Percentiles rank a stretch among this genome's conserved stretches.
phyloP scores from a whole-genome alignment of 2,888 invertebrate genomes.

The Morpho deidamia region DNA sequence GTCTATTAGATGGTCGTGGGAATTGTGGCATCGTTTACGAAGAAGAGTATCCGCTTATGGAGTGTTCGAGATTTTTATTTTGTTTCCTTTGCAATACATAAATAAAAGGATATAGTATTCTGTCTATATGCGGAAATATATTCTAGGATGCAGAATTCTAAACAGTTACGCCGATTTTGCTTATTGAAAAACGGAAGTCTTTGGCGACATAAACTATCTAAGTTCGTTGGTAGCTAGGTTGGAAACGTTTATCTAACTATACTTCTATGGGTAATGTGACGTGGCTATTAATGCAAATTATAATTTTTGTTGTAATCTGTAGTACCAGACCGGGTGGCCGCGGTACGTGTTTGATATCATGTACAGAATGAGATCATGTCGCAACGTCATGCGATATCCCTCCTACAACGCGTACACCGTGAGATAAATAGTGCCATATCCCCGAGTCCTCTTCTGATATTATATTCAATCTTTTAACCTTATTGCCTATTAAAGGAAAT shows the following conservation, averaged over 20 bases:
- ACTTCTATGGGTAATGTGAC: not conserved
- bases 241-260: no score
- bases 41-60: constrained; percentile 14
- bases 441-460: not conserved
- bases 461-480: no score
- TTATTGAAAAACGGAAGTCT: no score
- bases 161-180: no score
- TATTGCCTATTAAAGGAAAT: no score
- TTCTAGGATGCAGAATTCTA: no score
- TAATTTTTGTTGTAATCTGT: not conserved
- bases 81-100: not conserved
- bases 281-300: not conserved
- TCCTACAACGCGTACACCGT: constrained; percentile 4
- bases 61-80: not conserved
- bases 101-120: no score
- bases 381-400: constrained; percentile 4
- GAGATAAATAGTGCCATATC: constrained; percentile 9
- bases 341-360: constrained; percentile 3
- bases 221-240: no score
- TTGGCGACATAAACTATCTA: no score
- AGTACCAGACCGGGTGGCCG: constrained; percentile 5
- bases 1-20: constrained; percentile 53
- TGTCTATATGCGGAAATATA: no score
- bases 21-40: constrained; percentile 44
- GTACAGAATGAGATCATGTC: constrained; percentile 3